Evolutionary conservation across 2,797 vertebrate species (phyloP), one percentile per base, ranked within the genome.

Genomic region (Crypturellus tataupa): DNA sequence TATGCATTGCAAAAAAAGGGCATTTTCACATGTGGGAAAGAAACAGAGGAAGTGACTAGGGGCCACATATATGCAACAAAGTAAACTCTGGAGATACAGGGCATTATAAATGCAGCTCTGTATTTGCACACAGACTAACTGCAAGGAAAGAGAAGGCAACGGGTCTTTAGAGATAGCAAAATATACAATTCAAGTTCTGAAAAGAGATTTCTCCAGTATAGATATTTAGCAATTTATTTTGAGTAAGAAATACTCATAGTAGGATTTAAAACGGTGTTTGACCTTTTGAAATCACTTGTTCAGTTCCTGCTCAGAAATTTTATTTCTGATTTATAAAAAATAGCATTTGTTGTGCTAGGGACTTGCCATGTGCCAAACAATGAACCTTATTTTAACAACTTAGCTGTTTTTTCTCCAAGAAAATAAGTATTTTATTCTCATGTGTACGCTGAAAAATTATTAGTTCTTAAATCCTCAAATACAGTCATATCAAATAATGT

Each of bases 261-360:
- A 83, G 56, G 56, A 93, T 81, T 88, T 35, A 63, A 88, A 80
- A 67, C 44, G 31, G 5, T 44, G 42, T 20, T 64, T 71, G 62
- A 40, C 18, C 62, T 93, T 95, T 49, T 80, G 44, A 35, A 90
- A 60, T 72, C 44, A 60, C 19, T 88, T 64, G 25, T 80, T 81
- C 78, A 70, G 4, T 37, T 93, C 33, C 49, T 80, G 87, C 79
- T 59, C 31, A 76, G 87, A 71, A 70, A 46, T 84, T 62, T 25
- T 90, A 13, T 70, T 89, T 94, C 76, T 94, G 37, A 59, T 62
- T 63, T 86, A 71, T 68, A 56, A 91, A 77, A 75, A 40, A 35
- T 40, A 77, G 17, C 11, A 35, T 4, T 76, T 84, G 47, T 31
- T 76, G 27, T 81, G 78, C 42, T 33, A 59, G 19, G 0, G 4